Conservation (phyloP, 35 echinoderm and acorn worm species). For the Ophioderma brevispina region DNA sequence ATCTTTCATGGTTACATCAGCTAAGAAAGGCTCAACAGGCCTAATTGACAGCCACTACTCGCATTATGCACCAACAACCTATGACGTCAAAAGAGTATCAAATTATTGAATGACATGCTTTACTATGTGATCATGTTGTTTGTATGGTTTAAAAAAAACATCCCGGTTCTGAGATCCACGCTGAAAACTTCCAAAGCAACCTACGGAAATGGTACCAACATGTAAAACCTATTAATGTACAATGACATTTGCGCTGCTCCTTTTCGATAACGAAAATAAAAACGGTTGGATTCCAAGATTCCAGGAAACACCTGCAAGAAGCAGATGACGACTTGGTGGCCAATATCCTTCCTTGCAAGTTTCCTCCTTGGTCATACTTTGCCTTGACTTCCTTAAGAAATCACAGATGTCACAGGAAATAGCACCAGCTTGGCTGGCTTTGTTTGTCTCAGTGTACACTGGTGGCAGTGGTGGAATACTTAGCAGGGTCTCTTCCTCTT, state of each 20-base stretch:
- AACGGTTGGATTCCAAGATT: neutral
- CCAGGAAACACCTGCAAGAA: neutral
- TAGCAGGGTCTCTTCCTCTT: too few species aligned
- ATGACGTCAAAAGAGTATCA: too few species aligned
- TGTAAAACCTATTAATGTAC: too few species aligned
- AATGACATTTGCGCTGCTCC: too few species aligned
- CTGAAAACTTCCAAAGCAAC: neutral
- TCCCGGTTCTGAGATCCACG: too few species aligned
- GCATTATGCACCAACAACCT: too few species aligned
- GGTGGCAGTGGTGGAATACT: too few species aligned
- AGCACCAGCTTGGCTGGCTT: neutral
- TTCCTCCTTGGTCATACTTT: neutral
- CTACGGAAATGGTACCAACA: neutral
- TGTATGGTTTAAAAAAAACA: neutral
- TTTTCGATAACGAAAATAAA: neutral
- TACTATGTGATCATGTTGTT: neutral
- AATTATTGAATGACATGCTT: too few species aligned
- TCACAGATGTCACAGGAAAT: conserved; percentile 3
- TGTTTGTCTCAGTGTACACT: neutral
- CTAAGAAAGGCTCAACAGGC: too few species aligned
- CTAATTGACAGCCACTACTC: too few species aligned
- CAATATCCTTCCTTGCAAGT: conserved; percentile 1
- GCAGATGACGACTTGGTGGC: neutral
- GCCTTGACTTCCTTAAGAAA: neutral
- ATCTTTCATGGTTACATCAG: too few species aligned